phyloP scores from a whole-genome alignment of 1,140 invertebrate genomes.

The Andricus grossulariae region DNA sequence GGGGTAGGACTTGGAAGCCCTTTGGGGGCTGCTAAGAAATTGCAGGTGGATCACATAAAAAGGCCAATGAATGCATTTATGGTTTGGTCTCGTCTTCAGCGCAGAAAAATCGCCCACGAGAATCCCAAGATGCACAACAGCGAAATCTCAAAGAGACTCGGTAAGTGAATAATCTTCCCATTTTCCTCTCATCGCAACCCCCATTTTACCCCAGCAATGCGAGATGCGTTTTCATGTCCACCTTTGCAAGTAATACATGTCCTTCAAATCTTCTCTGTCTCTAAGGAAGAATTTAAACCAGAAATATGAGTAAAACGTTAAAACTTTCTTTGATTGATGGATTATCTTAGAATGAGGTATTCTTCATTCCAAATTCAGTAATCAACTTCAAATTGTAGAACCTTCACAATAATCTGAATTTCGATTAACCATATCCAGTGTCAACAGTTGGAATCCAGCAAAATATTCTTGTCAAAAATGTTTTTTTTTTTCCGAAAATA shows the following conservation, averaged over 20 bases:
- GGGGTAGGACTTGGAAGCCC: conserved; percentile 65
- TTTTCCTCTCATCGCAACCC: neutral
- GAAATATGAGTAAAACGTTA: too few relatives aligned
- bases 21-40: conserved; percentile 68
- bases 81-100: conserved; percentile 91
- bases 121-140: conserved; percentile 99
- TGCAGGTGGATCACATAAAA: conserved; percentile 78
- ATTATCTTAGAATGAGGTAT: too few relatives aligned
- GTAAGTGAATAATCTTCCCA: conserved; percentile 75
- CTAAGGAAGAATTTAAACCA: too few relatives aligned
- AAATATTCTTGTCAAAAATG: too few relatives aligned
- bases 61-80: conserved; percentile 83
- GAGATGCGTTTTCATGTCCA: neutral
- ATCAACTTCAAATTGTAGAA: too few relatives aligned
- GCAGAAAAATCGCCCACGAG: conserved; percentile 95
- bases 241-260: neutral
- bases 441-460: too few relatives aligned
- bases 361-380: too few relatives aligned
- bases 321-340: too few relatives aligned
- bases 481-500: too few relatives aligned
- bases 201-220: neutral
- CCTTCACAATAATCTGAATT: too few relatives aligned
- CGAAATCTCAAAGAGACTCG: conserved; percentile 96
- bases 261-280: too few relatives aligned
- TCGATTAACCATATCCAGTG: too few relatives aligned